Evolutionary conservation across 2,888 invertebrate species (phyloP), one percentile per base, ranked within the genome.

Genomic region (Cyclophora punctaria): DNA sequence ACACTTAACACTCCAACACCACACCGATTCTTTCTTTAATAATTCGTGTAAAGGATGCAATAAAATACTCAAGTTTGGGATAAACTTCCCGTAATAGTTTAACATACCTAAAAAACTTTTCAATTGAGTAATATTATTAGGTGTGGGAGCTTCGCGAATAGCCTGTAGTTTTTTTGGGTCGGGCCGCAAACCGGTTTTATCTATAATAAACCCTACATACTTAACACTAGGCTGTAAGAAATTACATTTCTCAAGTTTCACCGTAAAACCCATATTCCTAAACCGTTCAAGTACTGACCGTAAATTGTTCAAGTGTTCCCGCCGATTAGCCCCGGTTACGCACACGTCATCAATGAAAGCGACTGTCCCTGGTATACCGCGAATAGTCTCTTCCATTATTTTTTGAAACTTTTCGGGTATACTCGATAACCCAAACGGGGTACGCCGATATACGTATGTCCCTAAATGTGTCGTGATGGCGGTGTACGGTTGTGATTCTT

Each of bases 181-280:
- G 20, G 20, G 20, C 20, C 20, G 20, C 20, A 20, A 20, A 20
- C 20, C 20, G 20, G 20, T 59, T 41, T 46, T 48, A 48, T 51
- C 46, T 7, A 51, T 51, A 42, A 51, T 51, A 41, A 46, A 51
- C 2, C 59, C 65, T 33, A 62, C 45, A 48, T 64, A 64, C 3
- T 49, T 58, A 1, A 62, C 58, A 44, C 50, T 55, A 3, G 55
- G 42, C 49, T 62, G 53, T 5, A 64, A 52, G 47, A 66, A 66
- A 2, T 59, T 7, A 20, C 20, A 20, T 20, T 20, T 20, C 20
- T 20, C 20, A 20, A 20, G 20, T 20, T 20, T 20, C 20, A 60
- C 44, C 3, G 44, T 58, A 2, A 52, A 41, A 3, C 61, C 63
- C 46, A 55, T 52, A 47, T 46, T 49, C 58, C 42, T 2, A 4